Evolutionary conservation across 2,888 invertebrate genomes (phyloP).

Genomic region (Tortricodes alternella): DNA sequence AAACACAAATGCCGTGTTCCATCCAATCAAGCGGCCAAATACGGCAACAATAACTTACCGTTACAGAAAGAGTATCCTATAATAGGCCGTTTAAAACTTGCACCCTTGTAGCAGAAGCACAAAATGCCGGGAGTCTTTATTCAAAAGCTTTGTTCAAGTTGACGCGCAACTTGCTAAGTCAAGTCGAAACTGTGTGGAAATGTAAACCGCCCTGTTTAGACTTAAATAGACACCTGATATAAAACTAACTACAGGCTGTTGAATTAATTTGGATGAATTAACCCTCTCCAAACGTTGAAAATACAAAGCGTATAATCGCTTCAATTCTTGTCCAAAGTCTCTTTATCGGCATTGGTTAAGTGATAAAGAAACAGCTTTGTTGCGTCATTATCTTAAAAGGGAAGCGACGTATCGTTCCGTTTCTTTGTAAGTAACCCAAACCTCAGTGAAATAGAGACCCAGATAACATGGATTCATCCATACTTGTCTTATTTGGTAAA

Average conservation of each 20-base stretch:
- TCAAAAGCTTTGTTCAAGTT: conserved; percentile 62
- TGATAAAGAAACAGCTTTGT: no score
- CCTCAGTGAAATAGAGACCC: no score
- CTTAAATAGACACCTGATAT: conserved; percentile 32
- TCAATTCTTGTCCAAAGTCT: no score
- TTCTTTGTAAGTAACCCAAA: no score
- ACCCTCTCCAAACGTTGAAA: no score
- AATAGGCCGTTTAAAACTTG: conserved; percentile 48
- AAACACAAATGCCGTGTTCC: not conserved
- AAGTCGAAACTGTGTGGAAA: conserved; percentile 53
- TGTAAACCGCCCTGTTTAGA: conserved; percentile 56
- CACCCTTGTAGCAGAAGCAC: conserved; percentile 44
- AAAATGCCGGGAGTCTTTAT: conserved; percentile 55
- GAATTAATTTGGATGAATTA: conserved; percentile 7
- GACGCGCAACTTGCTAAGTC: conserved; percentile 49
- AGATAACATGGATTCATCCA: no score
- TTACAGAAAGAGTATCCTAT: conserved; percentile 33
- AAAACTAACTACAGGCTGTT: conserved; percentile 1
- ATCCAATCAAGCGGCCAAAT: not conserved
- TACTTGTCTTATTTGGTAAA: no score
- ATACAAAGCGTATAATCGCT: no score
- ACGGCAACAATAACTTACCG: conserved; percentile 15
- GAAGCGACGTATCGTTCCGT: no score
- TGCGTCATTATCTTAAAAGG: no score
- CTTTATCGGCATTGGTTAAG: no score